phyloP scores from a whole-genome alignment of 1,140 invertebrate genomes.

The Nymphalis io region DNA sequence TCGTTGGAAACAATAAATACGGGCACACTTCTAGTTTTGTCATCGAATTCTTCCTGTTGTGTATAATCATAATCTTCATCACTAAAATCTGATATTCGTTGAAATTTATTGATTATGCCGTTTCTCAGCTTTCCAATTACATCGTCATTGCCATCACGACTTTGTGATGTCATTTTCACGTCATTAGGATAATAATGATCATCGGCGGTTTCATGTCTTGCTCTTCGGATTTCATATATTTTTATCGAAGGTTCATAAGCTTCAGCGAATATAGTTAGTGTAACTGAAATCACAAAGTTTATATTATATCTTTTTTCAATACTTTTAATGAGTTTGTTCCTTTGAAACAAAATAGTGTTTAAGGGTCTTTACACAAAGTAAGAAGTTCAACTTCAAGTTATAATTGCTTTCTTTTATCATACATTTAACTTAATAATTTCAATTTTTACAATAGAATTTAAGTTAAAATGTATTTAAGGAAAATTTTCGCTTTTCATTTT shows the following conservation, averaged over 20 bases:
- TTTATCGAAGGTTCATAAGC: constrained; percentile 28
- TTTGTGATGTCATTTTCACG: constrained; percentile 4
- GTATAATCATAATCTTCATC: neutral
- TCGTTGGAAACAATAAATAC: constrained; percentile 14
- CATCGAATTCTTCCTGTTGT: constrained; percentile 16
- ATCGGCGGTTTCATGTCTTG: constrained; percentile 7
- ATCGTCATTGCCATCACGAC: constrained; percentile 4
- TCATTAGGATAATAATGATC: constrained; percentile 26
- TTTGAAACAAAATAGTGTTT: neutral
- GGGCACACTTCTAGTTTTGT: constrained; percentile 28
- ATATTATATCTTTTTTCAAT: neutral
- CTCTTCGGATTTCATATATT: constrained; percentile 45
- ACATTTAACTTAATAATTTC: neutral
- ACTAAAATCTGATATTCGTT: neutral
- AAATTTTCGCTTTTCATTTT: too few relatives aligned
- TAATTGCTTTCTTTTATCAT: neutral
- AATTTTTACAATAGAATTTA: too few relatives aligned
- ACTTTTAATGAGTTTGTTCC: constrained; percentile 1
- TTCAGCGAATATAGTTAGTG: constrained; percentile 16
- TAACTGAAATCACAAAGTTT: constrained; percentile 9
- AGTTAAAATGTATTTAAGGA: too few relatives aligned
- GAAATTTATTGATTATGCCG: constrained; percentile 12
- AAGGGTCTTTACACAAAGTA: neutral
- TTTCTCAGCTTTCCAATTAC: neutral
- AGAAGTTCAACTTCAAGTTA: neutral